Evolutionary conservation across 2,888 invertebrate genomes (phyloP).

Genomic region (Tetropium fuscum): DNA sequence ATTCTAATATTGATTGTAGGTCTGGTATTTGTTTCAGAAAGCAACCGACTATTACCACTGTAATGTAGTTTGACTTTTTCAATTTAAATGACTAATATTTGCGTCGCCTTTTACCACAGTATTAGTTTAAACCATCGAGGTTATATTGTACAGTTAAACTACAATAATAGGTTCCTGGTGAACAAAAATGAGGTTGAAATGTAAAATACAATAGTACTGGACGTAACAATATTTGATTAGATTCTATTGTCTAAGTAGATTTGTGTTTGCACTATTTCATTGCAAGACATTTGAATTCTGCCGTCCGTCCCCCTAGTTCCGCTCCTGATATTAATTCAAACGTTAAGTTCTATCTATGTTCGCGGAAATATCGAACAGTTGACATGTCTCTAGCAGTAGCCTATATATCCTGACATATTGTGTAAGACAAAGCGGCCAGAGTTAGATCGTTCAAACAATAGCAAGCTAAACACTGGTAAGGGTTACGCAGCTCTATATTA

Average conservation of each 20-base stretch:
- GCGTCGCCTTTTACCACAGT: background rate
- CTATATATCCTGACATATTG: constrained; percentile 57
- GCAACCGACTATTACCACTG: constrained; percentile 33
- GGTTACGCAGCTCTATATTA: constrained; percentile 48
- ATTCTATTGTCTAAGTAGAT: too few relatives aligned
- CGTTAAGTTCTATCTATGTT: constrained; percentile 33
- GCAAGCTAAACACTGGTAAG: constrained; percentile 39
- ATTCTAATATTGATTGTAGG: constrained; percentile 31
- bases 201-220: too few relatives aligned
- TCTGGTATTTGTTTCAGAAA: constrained; percentile 28
- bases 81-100: constrained; percentile 1
- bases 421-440: constrained; percentile 54
- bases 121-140: background rate
- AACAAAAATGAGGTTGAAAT: too few relatives aligned
- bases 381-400: constrained; percentile 57
- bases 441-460: constrained; percentile 50
- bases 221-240: too few relatives aligned
- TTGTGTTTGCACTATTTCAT: too few relatives aligned
- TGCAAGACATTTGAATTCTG: too few relatives aligned
- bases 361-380: constrained; percentile 52
- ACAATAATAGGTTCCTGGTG: too few relatives aligned
- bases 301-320: too few relatives aligned
- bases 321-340: constrained; percentile 17
- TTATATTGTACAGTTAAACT: constrained; percentile 7
- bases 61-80: background rate